A percentile compares a stretch with the other conserved stretches of the same genome.
Evolutionary conservation across 2,888 invertebrate genomes (phyloP).

Genomic region (Phlogophora meticulosa): DNA sequence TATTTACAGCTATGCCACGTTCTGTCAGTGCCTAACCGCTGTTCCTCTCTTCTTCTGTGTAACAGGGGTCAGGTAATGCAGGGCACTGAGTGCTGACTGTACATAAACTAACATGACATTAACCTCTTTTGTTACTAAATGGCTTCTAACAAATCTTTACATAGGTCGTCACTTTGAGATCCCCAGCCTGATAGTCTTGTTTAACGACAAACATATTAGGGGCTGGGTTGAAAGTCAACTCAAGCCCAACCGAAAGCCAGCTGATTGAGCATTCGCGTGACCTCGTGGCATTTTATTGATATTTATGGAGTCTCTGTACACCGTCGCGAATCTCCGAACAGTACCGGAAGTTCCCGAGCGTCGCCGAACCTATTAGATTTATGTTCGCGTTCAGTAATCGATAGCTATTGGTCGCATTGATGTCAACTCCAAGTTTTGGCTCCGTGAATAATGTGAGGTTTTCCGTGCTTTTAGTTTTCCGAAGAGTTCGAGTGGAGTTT

Average conservation of each 20-base stretch:
- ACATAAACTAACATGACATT: conserved; percentile 16
- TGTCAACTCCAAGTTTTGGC: conserved; percentile 59
- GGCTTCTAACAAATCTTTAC: conserved; percentile 53
- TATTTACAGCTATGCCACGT: too few species aligned
- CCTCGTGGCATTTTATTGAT: conserved; percentile 59
- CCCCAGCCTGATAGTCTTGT: conserved; percentile 54
- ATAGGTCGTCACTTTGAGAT: conserved; percentile 49
- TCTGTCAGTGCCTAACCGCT: too few species aligned
- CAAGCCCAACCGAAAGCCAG: conserved; percentile 34
- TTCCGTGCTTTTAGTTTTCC: conserved; percentile 52
- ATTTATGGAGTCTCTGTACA: conserved; percentile 51
- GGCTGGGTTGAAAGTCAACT: conserved; percentile 51
- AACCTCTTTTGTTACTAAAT: conserved; percentile 39
- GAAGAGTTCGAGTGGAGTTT: conserved; percentile 45
- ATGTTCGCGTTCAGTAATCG: conserved; percentile 56
- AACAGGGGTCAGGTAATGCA: too few species aligned
- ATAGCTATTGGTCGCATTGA: conserved; percentile 62
- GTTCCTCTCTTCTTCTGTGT: too few species aligned
- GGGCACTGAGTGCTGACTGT: background rate
- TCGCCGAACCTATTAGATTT: conserved; percentile 47
- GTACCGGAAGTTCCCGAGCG: conserved; percentile 29
- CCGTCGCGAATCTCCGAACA: conserved; percentile 37
- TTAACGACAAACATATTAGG: conserved; percentile 65
- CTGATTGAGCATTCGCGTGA: conserved; percentile 70
- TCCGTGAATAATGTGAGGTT: conserved; percentile 54